phyloP scores from a whole-genome alignment of 2,888 invertebrate species.

The Rhopalosiphum nymphaeae region DNA sequence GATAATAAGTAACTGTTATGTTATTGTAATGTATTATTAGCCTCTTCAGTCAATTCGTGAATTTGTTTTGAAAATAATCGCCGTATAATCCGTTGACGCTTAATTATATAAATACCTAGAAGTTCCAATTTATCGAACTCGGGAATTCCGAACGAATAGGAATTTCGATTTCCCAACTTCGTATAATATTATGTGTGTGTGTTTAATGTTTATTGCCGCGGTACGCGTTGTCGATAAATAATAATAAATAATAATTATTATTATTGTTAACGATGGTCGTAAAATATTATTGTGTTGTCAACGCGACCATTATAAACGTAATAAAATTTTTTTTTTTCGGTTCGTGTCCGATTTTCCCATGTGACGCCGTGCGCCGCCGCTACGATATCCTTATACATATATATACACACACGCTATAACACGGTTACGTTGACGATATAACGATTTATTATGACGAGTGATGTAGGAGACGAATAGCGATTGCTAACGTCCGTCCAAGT shows the following conservation, averaged over 20 bases:
- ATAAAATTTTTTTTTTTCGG: neutral
- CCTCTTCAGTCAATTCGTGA: neutral
- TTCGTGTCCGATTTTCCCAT: neutral
- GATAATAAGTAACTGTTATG: neutral
- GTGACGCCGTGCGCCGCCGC: neutral
- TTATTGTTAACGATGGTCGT: neutral
- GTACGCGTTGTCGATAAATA: neutral
- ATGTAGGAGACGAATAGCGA: neutral
- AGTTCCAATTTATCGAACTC: neutral
- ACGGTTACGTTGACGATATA: constrained; percentile 25
- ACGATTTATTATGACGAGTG: constrained; percentile 40
- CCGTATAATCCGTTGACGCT: neutral
- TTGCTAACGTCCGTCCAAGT: neutral
- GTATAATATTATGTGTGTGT: too few relatives aligned
- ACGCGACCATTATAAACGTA: neutral
- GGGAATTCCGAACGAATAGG: neutral
- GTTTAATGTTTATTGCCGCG: neutral
- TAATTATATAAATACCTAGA: neutral
- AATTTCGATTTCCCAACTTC: neutral
- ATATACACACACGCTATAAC: neutral
- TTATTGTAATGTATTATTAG: neutral
- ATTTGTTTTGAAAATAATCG: neutral
- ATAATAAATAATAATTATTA: neutral
- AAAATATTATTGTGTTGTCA: neutral
- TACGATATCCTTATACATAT: neutral